Evolutionary conservation across 2,113 vertebrate genomes (phyloP), one percentile per base, ranked within the genome.

Genomic region (Pungitius pungitius): DNA sequence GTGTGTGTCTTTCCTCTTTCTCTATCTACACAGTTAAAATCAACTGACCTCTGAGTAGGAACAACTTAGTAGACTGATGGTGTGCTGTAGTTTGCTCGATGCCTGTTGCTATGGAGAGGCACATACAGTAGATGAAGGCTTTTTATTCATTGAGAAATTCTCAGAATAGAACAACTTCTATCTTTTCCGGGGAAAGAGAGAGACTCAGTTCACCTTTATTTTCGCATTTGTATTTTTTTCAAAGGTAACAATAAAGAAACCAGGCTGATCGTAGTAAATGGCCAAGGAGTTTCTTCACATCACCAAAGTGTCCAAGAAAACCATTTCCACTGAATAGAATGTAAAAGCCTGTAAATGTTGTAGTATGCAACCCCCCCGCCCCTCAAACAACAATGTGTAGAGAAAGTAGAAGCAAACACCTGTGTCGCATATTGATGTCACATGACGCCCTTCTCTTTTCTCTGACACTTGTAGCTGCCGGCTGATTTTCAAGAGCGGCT

Each of bases 401-500:
- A n/a, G n/a, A n/a, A n/a, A n/a, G n/a, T n/a, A n/a, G n/a, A n/a
- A n/a, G n/a, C n/a, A n/a, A n/a, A n/a, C n/a, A n/a, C n/a, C n/a
- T n/a, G n/a, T n/a, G n/a, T n/a, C n/a, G n/a, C n/a, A n/a, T n/a
- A n/a, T n/a, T n/a, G n/a, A n/a, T n/a, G n/a, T n/a, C n/a, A n/a
- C n/a, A n/a, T n/a, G n/a, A n/a, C n/a, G n/a, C n/a, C n/a, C n/a
- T 18, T 69, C 39, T 65, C 49, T 72, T 57, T 65, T 61, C 24
- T 69, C 24, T 75, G 39, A 62, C 57, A 60, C 60, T 22, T 80
- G 8, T 80, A 99, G 98, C 86, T 98, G 84, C 96, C 98, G 42
- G 92, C 94, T 9, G 97, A 98, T 55, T 96, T 98, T 80, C 96
- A 97, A 91, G 96, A 98, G 92, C 95, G 96, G 13, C 91, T 99